phyloP scores from a whole-genome alignment of 2,113 vertebrate genomes.

The Larimichthys polyactis region DNA sequence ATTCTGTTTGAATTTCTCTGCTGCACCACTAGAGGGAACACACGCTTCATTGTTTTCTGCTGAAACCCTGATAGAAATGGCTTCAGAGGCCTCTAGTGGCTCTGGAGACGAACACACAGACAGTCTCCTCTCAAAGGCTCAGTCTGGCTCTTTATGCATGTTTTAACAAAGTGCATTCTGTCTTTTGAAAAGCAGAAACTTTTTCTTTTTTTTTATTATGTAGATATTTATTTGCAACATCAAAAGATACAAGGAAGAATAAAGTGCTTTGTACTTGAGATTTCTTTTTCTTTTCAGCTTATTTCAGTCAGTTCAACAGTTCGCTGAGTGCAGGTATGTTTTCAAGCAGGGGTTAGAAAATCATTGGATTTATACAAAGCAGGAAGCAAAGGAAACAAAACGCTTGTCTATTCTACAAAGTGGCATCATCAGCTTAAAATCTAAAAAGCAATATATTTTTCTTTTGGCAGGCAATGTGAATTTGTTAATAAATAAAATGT shows the following conservation, averaged over 20 bases:
- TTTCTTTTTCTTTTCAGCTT: constrained; percentile 35
- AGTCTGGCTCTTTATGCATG: background rate
- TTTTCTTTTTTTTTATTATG: constrained; percentile 10
- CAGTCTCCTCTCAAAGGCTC: background rate
- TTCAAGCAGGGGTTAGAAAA: constrained; percentile 22
- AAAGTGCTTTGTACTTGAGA: constrained; percentile 73
- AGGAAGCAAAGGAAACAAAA: constrained; percentile 50
- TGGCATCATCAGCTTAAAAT: background rate
- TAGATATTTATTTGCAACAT: constrained; percentile 81
- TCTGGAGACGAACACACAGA: background rate
- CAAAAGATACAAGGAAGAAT: constrained; percentile 64
- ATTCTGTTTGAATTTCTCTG: background rate
- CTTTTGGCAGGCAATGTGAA: constrained; percentile 35
- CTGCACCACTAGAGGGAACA: background rate
- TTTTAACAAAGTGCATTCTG: background rate
- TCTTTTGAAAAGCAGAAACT: constrained; percentile 12
- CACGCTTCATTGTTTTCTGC: background rate
- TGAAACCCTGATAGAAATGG: constrained; percentile 1
- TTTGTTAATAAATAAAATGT: background rate
- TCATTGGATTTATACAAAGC: constrained; percentile 40
- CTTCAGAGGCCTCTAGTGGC: constrained; percentile 72
- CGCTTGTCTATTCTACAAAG: constrained; percentile 4
- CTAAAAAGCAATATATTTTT: background rate
- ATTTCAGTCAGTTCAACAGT: constrained; percentile 20
- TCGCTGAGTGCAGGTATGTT: constrained; percentile 33